These are phyloP conservation scores for Motacilla tschutschensis DNA, from an alignment of 2,113 vertebrate species.

Conservation along the genomic window DNA sequence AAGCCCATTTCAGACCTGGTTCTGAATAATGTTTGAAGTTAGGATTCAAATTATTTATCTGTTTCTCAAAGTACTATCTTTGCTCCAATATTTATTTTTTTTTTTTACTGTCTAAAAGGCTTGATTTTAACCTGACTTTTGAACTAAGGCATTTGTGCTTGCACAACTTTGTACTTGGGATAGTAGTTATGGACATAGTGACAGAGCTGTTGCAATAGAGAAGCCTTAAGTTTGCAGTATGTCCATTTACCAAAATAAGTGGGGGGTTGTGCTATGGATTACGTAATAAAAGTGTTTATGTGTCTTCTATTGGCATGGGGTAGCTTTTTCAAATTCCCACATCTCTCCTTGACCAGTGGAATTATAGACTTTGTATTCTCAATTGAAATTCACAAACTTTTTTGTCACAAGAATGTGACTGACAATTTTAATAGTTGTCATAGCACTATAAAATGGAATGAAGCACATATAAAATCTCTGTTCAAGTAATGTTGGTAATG, in stretches of 20 bases:
- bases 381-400: neutral
- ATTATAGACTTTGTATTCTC: neutral
- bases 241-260: neutral
- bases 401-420: neutral
- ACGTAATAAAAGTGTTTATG: neutral
- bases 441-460: neutral
- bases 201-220: neutral
- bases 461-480: neutral
- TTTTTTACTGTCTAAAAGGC: neutral
- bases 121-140: neutral
- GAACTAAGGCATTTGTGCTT: neutral
- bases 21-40: neutral
- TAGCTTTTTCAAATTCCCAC: neutral
- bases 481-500: neutral
- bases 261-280: neutral
- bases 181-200: rapidly evolving
- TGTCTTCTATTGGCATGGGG: neutral
- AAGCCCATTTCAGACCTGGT: neutral
- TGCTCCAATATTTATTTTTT: neutral
- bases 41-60: neutral
- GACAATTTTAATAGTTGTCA: neutral
- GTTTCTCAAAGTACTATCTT: neutral
- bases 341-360: neutral
- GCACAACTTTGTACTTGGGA: neutral
- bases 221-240: neutral